Base-by-base conservation (phyloP, 2,888 invertebrate species). In the Eudemis profundana region DNA sequence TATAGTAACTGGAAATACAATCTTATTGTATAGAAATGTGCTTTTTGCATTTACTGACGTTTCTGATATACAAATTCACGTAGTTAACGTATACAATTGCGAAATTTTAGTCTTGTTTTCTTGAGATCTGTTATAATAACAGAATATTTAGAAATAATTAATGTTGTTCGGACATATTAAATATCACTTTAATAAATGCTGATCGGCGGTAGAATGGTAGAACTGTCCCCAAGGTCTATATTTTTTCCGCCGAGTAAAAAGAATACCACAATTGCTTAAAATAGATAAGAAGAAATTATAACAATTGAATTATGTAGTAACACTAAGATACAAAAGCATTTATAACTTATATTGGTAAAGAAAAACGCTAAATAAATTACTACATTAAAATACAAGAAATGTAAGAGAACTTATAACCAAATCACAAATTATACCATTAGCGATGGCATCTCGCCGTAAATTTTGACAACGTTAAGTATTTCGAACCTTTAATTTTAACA, bases 1-100 rank as follows among this genome's bases (percentile, higher is more conserved):
- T 70, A 69, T 60, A 68, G 46, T 60, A 53, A 53, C 47, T 61
- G 65, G 40, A 46, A 53, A 29, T 42, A 65, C 40, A 44, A 38
- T 56, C 7, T 4, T 14, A 36, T 50, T 57, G 40, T 42, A 49
- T 51, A 23, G 14, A 14, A n/a, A 19, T 17, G 36, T 46, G 17
- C 17, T 15, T 36, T 44, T 21, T 17, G 12, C 14, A 15, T 27
- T 33, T 15, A 14, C 10, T 15, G 8, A 50, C 49, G 15, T 33
- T 17, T n/a, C 47, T 47, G 47, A 21, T 53, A 54, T 17, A 27
- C 27, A 42, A 23, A 36, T 15, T 54, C 15, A 21, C 12, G 5
- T 17, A 3, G 7, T 15, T 53, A 21, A 3, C 14, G 4, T 19
- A 33, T 10, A 10, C 3, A 38, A 19, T 12, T 21, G 2, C 10